Evolutionary conservation across 2,113 vertebrate species (phyloP), one percentile per base, ranked within the genome.

Genomic region (Pseudorectes ferrugineus): DNA sequence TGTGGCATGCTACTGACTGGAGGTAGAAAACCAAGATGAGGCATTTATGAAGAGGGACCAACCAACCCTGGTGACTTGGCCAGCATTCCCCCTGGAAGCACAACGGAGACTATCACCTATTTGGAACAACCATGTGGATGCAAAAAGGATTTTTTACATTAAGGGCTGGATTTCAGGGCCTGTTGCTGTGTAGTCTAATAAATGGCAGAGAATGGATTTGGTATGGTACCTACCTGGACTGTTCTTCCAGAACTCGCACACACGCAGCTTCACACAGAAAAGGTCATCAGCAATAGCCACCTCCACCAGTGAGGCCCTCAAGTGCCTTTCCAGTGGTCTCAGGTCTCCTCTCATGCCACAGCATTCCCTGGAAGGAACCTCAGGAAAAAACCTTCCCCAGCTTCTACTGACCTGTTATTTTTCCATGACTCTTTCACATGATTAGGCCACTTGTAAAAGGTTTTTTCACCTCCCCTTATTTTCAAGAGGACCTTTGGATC

Each of bases 131-230:
- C 35, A 13, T 9, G 48, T 76, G 28, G 17, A 54, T 71, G 22
- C 19, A 72, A 29, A 75, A 77, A 28, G 6, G 11, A 17, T 66
- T 49, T 52, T 67, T 51, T 12, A 1, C 0, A 0, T 77, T 66
- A 3, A 65, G 38, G 38, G 49, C 21, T 2, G 26, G 20, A 65
- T 42, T 68, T 73, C 29, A n/a, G 63, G 51, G 29, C 58, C 57
- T 86, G 63, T 38, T 61, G 42, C n/a, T 58, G 23, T 35, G 55
- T 23, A 63, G 36, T 19, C 24, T 52, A 61, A 48, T 18, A 63
- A 74, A 46, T 19, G 33, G 16, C 26, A 66, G 26, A 40, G 43
- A 62, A n/a, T 22, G 18, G 31, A 14, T 40, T 43, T 79, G 23
- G 33, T 57, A 13, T 5, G 19, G 24, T 38, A 68, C 68, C 46